These are phyloP conservation scores for Scaptomyza montana DNA, from an alignment of 1,140 invertebrate species.

Conservation along the genomic window DNA sequence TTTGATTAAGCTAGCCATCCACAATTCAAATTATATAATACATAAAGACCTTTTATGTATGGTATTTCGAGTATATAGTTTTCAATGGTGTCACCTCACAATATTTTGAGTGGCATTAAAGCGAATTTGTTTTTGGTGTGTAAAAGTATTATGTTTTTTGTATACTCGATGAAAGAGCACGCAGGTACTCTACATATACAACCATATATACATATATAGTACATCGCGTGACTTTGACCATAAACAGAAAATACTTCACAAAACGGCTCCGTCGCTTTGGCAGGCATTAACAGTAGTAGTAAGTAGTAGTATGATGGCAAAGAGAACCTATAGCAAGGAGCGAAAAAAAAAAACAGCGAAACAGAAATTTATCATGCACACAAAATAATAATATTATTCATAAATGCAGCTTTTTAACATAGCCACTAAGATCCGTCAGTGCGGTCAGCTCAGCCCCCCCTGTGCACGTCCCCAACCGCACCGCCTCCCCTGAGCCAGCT, in stretches of 20 bases:
- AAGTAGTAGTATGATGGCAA: conserved; percentile 28
- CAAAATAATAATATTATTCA: conserved; percentile 77
- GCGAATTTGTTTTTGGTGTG: conserved; percentile 21
- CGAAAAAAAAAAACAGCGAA: conserved; percentile 16
- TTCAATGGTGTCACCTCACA: conserved; percentile 15
- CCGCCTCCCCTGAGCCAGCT: conserved; percentile 55
- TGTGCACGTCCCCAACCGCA: conserved; percentile 8
- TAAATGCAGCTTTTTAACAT: conserved; percentile 67
- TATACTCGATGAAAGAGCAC: conserved; percentile 39
- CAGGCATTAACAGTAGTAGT: conserved; percentile 50
- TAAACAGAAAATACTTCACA: conserved; percentile 78
- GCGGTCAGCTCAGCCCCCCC: conserved; percentile 13
- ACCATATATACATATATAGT: conserved; percentile 6
- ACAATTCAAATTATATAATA: neutral
- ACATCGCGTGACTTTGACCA: conserved; percentile 71
- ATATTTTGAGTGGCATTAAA: conserved; percentile 16
- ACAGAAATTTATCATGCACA: conserved; percentile 71
- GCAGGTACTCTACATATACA: conserved; percentile 39
- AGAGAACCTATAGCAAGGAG: conserved; percentile 40
- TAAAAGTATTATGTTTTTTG: conserved; percentile 27
- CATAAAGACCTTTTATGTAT: neutral
- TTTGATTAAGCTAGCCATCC: conserved; percentile 1
- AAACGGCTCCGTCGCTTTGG: conserved; percentile 76
- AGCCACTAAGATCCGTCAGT: conserved; percentile 12
- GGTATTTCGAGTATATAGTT: neutral